Base-by-base conservation (phyloP, 2,797 vertebrate species). In the Discoglossus pictus region DNA sequence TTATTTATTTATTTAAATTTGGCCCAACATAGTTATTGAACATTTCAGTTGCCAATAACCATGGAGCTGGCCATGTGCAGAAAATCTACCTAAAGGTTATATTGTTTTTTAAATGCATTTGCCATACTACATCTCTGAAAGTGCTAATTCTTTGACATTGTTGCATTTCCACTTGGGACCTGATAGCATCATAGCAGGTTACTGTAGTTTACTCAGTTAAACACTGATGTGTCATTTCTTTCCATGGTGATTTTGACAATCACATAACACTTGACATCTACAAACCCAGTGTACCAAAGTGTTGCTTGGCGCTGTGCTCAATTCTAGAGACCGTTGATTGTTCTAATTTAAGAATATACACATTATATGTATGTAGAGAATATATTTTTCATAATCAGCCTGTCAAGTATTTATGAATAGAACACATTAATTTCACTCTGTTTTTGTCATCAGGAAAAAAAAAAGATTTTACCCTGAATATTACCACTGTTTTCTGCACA, bases 321-420 rank as follows among this genome's bases (percentile, higher is more conserved):
- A 18, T 16, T 2, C 20, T 56, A 21, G 13, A 47, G 42, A 35
- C 27, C 35, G 1, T 3, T 11, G 21, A 34, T 16, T 24, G 11
- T 58, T 47, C 20, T 35, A 18, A 17, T 47, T 18, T 44, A 40
- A 47, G 46, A 23, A 31, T 36, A 15, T 50, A 40, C 27, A 46
- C 35, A 31, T 12, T 46, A 24, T 25, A 17, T 83, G 66, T 83
- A 87, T 80, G 72, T 84, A 73, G 77, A 54, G 83, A 73, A 77
- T 86, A 84, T 69, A 83, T 87, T 88, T 88, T 89, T 86, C 85
- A 87, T 86, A 87, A 89, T 87, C 85, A 87, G 85, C 84, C 79
- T 88, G 86, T 87, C 88, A 89, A 82, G 66, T 88, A 86, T 90
- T 89, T 88, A 86, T 89, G 86, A 90, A 88, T 84, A 84, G 83